Conservation (phyloP, 2,888 invertebrate species). For the Parasteatoda lunata region DNA sequence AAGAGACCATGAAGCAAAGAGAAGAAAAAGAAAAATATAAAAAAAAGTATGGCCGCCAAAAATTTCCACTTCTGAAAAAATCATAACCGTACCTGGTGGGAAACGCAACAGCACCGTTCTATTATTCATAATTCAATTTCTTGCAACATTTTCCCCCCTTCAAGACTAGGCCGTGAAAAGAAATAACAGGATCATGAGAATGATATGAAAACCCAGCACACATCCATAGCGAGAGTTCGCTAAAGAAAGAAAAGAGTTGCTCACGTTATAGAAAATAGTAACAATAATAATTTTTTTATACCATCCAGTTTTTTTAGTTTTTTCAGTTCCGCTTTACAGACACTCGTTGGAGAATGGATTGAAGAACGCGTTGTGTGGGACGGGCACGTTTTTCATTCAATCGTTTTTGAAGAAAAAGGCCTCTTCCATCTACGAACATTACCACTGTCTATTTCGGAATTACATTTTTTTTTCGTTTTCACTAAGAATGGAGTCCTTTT, state of each 20-base stretch:
- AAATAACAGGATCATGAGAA: slow-evolving; percentile 51
- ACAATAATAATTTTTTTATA: slow-evolving; percentile 44
- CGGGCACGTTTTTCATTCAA: slow-evolving; percentile 55
- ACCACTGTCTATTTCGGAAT: slow-evolving; percentile 57
- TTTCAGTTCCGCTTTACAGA: not conserved
- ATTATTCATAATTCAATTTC: slow-evolving; percentile 62
- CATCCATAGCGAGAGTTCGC: slow-evolving; percentile 8
- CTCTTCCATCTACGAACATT: slow-evolving; percentile 36
- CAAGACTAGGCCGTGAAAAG: slow-evolving; percentile 31
- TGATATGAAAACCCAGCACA: slow-evolving; percentile 20
- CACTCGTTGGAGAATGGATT: slow-evolving; percentile 33
- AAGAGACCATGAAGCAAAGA: not conserved
- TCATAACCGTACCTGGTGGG: slow-evolving; percentile 41
- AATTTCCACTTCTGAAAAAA: slow-evolving; percentile 19
- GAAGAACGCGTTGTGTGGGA: slow-evolving; percentile 34
- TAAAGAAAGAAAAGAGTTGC: not conserved
- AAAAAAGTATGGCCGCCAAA: slow-evolving; percentile 23
- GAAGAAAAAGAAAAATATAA: slow-evolving; percentile 10
- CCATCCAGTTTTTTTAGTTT: not conserved
- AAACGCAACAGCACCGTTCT: slow-evolving; percentile 51
- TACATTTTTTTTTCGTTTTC: slow-evolving; percentile 32
- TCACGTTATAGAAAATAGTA: slow-evolving; percentile 37
- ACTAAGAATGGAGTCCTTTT: not conserved
- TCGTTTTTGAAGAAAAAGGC: slow-evolving; percentile 40
- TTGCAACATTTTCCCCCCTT: slow-evolving; percentile 28